These are phyloP conservation scores for Bombus consobrinus DNA, from an alignment of 1,140 invertebrate species.

Conservation along the genomic window DNA sequence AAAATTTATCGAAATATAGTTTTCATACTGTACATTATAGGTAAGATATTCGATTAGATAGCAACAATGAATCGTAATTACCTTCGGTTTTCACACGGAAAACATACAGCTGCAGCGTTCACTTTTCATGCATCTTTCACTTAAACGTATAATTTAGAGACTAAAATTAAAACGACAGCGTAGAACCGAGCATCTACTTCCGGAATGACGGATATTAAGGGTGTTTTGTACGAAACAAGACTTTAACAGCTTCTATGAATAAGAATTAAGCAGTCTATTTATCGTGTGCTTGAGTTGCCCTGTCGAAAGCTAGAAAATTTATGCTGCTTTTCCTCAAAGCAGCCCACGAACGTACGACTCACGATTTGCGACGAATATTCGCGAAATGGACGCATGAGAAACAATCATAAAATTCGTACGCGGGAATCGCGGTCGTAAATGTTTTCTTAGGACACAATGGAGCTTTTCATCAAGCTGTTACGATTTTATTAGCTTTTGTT, in stretches of 20 bases:
- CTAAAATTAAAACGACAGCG: neutral
- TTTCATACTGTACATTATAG: no score
- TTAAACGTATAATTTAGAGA: neutral
- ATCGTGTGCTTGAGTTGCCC: neutral
- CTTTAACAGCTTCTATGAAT: neutral
- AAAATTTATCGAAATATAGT: neutral
- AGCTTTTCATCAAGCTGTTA: slow-evolving; percentile 8
- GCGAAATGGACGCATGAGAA: neutral
- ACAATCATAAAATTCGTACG: slow-evolving; percentile 19
- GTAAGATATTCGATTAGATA: no score
- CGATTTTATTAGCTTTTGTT: slow-evolving; percentile 13
- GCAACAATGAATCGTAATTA: neutral
- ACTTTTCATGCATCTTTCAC: slow-evolving; percentile 3
- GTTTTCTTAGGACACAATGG: slow-evolving; percentile 14
- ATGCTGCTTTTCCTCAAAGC: neutral
- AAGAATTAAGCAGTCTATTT: neutral
- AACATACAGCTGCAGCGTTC: neutral
- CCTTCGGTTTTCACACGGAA: neutral
- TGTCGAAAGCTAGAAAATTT: neutral
- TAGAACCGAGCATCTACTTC: slow-evolving; percentile 15
- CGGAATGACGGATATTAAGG: neutral
- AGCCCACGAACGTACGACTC: no score
- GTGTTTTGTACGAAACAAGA: neutral
- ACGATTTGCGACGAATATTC: neutral
- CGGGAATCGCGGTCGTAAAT: slow-evolving; percentile 1